These are phyloP conservation scores for Struthio camelus DNA, from an alignment of 2,113 vertebrate genomes.

Conservation along the genomic window DNA sequence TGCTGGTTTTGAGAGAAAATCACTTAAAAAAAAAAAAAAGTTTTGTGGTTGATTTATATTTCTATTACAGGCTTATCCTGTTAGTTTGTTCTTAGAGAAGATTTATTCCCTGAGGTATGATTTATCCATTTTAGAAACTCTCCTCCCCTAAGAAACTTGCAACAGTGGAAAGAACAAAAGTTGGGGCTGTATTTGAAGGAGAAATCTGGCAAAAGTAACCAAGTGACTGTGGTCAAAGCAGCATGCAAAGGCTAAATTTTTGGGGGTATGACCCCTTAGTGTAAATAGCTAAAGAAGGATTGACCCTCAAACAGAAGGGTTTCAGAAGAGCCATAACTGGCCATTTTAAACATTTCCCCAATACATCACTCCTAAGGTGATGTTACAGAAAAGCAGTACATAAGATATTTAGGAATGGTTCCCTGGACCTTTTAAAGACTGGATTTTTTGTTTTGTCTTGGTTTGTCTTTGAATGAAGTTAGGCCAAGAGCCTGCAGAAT, in stretches of 20 bases:
- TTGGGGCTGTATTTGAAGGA: not conserved
- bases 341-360: not conserved
- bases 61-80: slow-evolving; percentile 52
- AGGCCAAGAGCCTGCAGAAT: not conserved
- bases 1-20: not conserved
- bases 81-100: slow-evolving; percentile 47
- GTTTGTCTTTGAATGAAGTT: rapidly evolving
- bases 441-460: rapidly evolving
- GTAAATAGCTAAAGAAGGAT: not conserved
- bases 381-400: not conserved
- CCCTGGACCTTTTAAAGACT: not conserved
- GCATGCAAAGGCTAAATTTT: not conserved
- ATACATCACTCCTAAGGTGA: not conserved
- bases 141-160: not conserved
- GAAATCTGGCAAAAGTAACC: not conserved
- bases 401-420: not conserved
- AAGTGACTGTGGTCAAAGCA: not conserved
- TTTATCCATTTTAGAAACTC: slow-evolving; percentile 53
- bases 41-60: slow-evolving; percentile 26
- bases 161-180: slow-evolving; percentile 31
- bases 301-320: not conserved
- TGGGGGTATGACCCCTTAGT: not conserved
- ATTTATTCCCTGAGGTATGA: slow-evolving; percentile 34
- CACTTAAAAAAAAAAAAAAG: not conserved
- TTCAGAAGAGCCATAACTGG: not conserved